phyloP scores from a whole-genome alignment of 2,797 vertebrate genomes.

The Vultur gryphus region DNA sequence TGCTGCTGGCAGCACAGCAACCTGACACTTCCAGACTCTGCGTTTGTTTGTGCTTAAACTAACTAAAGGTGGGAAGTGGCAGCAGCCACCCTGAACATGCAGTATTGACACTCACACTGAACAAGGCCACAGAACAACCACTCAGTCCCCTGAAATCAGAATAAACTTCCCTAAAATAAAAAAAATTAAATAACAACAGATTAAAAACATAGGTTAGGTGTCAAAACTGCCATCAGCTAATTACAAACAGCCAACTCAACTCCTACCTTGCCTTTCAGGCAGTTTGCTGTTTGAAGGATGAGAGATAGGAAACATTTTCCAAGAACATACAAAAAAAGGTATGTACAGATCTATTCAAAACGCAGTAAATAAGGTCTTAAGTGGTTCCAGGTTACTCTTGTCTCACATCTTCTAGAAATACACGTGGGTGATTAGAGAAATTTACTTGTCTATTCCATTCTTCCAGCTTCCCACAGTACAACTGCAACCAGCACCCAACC shows the following conservation, averaged over 20 bases:
- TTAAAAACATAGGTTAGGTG: background rate
- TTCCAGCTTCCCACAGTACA: background rate
- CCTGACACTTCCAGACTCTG: background rate
- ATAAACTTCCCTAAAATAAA: background rate
- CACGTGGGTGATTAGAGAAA: background rate
- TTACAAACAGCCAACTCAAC: background rate
- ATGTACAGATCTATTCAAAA: background rate
- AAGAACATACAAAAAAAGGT: conserved; percentile 11
- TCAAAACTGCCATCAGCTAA: background rate
- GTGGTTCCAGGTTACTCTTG: background rate
- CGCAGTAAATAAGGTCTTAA: background rate
- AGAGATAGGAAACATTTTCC: background rate
- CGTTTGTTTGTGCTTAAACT: background rate
- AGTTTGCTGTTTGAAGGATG: background rate
- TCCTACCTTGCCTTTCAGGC: background rate
- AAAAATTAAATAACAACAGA: background rate
- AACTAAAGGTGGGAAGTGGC: background rate
- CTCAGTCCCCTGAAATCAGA: background rate
- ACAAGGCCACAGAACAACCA: conserved; percentile 42
- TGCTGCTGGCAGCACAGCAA: background rate
- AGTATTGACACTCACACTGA: background rate
- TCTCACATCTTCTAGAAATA: background rate
- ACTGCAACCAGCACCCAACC: background rate
- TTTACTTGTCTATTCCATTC: background rate
- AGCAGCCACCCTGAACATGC: background rate